Conservation (phyloP, 2,797 vertebrate genomes). For the Lagorchestes hirsutus region DNA sequence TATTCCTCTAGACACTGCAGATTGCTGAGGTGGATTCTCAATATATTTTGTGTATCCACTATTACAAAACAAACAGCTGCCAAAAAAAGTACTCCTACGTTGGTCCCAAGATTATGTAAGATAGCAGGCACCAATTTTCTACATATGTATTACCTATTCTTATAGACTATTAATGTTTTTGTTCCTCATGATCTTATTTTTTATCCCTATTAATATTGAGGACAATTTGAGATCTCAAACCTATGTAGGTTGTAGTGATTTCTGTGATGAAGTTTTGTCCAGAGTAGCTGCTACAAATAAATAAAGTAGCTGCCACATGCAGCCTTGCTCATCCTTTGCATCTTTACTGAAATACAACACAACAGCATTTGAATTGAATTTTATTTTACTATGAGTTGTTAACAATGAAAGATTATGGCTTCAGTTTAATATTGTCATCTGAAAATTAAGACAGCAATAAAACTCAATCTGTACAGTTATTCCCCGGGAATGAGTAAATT, state of each 20-base stretch:
- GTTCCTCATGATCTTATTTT: background rate
- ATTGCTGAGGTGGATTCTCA: background rate
- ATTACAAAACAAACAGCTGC: background rate
- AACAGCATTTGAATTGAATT: slow-evolving; percentile 47
- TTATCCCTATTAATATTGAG: background rate
- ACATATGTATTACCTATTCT: background rate
- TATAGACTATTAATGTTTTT: background rate
- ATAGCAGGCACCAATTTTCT: background rate
- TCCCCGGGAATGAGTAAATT: slow-evolving; percentile 51
- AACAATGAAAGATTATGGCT: slow-evolving; percentile 51
- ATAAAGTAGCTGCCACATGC: background rate
- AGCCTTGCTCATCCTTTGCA: background rate
- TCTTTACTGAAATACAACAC: background rate
- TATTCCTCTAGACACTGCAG: background rate
- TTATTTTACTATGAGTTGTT: slow-evolving; percentile 58
- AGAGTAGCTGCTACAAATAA: background rate
- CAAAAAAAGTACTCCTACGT: background rate
- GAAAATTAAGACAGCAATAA: slow-evolving; percentile 70
- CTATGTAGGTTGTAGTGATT: background rate
- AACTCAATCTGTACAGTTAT: slow-evolving; percentile 56
- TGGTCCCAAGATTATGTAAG: background rate
- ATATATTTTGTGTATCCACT: background rate
- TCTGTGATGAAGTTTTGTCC: background rate
- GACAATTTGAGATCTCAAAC: background rate
- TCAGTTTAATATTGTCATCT: slow-evolving; percentile 62